Conservation (phyloP, 1,140 invertebrate genomes). For the Pararge aegeria region DNA sequence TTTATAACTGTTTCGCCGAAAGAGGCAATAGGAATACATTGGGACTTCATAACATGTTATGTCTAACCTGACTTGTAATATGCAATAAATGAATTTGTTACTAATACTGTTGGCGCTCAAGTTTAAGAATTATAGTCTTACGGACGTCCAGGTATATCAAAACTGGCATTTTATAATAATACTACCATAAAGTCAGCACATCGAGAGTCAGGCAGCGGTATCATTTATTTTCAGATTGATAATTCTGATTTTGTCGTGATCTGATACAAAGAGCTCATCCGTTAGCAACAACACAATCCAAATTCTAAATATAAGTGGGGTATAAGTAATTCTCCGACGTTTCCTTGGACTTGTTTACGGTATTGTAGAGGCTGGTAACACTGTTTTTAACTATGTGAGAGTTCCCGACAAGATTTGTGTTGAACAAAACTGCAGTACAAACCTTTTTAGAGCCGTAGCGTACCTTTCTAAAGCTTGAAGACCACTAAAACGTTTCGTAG, state of each 20-base stretch:
- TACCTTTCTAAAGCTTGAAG: slow-evolving; percentile 6
- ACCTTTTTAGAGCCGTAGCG: slow-evolving; percentile 43
- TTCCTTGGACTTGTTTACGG: slow-evolving; percentile 5
- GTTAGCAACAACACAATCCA: neutral
- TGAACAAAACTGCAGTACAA: slow-evolving; percentile 43
- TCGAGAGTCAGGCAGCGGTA: too few relatives aligned
- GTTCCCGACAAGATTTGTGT: slow-evolving; percentile 34
- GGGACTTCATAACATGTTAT: too few relatives aligned
- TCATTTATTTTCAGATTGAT: too few relatives aligned
- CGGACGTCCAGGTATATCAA: too few relatives aligned
- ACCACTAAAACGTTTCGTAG: neutral
- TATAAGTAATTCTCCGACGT: neutral
- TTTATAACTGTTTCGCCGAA: too few relatives aligned
- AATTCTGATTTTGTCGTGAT: neutral
- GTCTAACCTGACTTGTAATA: too few relatives aligned
- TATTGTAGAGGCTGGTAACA: slow-evolving; percentile 2
- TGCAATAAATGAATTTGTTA: too few relatives aligned
- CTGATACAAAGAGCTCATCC: neutral
- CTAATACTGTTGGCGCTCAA: too few relatives aligned
- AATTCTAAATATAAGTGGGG: neutral
- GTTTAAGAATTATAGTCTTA: too few relatives aligned
- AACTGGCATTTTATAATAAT: too few relatives aligned
- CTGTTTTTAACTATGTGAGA: slow-evolving; percentile 7
- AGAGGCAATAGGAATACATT: too few relatives aligned
- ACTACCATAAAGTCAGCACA: too few relatives aligned